Evolutionary conservation across 2,888 invertebrate species (phyloP).

Genomic region (Melinaea marsaeus): DNA sequence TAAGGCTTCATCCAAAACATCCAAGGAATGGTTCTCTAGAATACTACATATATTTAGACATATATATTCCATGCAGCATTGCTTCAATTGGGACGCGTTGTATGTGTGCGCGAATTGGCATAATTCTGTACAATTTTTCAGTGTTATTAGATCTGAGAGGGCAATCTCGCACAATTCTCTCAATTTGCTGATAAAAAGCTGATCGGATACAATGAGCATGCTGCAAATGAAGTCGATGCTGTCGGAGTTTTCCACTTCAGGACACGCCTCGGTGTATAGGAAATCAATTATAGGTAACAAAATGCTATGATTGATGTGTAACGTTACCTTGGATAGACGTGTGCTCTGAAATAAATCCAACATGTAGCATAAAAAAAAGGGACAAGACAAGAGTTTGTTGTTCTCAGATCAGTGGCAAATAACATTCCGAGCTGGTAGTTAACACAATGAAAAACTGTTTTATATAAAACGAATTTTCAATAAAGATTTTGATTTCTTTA

Average conservation of each 20-base stretch:
- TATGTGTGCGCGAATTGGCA: conserved; percentile 86
- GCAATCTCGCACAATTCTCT: conserved; percentile 85
- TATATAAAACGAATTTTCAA: no score
- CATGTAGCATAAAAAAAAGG: no score
- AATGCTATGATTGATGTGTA: conserved; percentile 80
- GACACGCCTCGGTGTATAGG: conserved; percentile 84
- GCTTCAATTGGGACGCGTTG: conserved; percentile 85
- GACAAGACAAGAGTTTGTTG: no score
- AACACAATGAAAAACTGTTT: no score
- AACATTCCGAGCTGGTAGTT: no score
- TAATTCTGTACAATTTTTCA: conserved; percentile 87
- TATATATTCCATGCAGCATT: conserved; percentile 87
- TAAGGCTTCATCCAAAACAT: conserved; percentile 78
- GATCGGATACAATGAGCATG: conserved; percentile 87
- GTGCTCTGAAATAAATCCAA: conserved; percentile 67
- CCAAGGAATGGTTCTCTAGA: conserved; percentile 82
- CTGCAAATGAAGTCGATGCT: conserved; percentile 85
- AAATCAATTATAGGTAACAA: conserved; percentile 84
- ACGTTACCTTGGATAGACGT: conserved; percentile 66
- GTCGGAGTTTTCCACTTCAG: conserved; percentile 76
- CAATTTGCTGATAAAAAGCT: conserved; percentile 84
- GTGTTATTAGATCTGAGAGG: conserved; percentile 80
- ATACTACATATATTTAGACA: conserved; percentile 84
- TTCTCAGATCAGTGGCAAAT: no score
- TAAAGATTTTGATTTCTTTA: no score